phyloP scores from a whole-genome alignment of 2,113 vertebrate genomes.

The Zapus hudsonius region DNA sequence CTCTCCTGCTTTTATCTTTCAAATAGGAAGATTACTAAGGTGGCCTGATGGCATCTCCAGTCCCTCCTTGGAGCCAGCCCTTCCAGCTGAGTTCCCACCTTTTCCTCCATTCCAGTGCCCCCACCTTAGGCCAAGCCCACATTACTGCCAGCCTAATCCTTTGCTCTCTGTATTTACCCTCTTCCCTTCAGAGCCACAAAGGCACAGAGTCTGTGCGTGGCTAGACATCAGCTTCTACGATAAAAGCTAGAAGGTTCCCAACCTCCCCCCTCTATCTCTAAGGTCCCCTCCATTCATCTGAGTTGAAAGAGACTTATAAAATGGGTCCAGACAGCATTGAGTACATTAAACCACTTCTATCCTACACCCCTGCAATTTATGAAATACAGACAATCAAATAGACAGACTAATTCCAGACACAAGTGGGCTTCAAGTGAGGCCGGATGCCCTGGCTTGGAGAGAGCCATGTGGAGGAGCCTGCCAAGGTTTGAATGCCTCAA shows the following conservation, averaged over 20 bases:
- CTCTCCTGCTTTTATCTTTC: slow-evolving; percentile 44
- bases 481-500: slow-evolving; percentile 58
- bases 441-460: background rate
- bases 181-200: background rate
- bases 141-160: too few relatives aligned
- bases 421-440: slow-evolving; percentile 28
- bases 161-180: background rate
- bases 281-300: background rate
- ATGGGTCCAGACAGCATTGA: slow-evolving; percentile 10
- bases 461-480: background rate
- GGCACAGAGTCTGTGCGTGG: background rate
- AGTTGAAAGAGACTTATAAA: background rate
- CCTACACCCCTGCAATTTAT: background rate
- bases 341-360: slow-evolving; percentile 7
- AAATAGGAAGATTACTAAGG: slow-evolving; percentile 36
- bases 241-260: background rate
- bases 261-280: background rate
- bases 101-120: background rate
- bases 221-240: background rate
- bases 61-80: background rate
- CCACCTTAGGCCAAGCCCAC: background rate
- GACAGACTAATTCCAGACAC: background rate
- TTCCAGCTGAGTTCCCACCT: background rate
- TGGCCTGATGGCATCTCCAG: background rate
- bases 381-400: slow-evolving; percentile 15